Evolutionary conservation across 2,888 invertebrate genomes (phyloP).

Genomic region (Liopterus haemorrhoidalis): DNA sequence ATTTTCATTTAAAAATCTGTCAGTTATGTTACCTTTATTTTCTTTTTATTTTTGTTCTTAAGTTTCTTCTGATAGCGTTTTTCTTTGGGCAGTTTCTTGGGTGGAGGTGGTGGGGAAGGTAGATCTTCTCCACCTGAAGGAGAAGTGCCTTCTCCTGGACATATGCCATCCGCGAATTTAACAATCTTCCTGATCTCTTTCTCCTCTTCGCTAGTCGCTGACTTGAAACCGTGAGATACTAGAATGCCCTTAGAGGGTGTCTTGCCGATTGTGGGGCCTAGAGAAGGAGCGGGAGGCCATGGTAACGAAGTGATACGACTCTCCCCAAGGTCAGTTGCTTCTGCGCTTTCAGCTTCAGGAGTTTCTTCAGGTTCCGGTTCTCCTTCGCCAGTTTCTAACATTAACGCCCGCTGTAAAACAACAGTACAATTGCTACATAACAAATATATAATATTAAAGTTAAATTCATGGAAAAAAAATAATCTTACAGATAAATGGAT

Average conservation of each 20-base stretch:
- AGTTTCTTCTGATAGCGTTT: slow-evolving; percentile 49
- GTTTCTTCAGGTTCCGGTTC: slow-evolving; percentile 24
- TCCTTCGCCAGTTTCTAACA: slow-evolving; percentile 28
- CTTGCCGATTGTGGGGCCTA: slow-evolving; percentile 37
- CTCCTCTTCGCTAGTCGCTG: slow-evolving; percentile 19
- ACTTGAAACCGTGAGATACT: slow-evolving; percentile 50
- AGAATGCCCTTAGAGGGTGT: slow-evolving; percentile 54
- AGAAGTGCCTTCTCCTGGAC: slow-evolving; percentile 55
- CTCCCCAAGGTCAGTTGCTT: slow-evolving; percentile 25
- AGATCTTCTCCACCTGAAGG: slow-evolving; percentile 56
- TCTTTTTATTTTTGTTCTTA: slow-evolving; percentile 49
- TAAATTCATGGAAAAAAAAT: slow-evolving; percentile 8
- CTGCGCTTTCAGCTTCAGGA: slow-evolving; percentile 30
- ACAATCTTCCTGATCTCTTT: slow-evolving; percentile 46
- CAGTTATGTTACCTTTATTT: slow-evolving; percentile 50
- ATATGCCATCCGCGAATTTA: slow-evolving; percentile 57
- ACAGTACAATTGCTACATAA: background rate
- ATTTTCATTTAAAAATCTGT: too few relatives aligned
- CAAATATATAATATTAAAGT: slow-evolving; percentile 2
- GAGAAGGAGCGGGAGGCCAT: slow-evolving; percentile 40
- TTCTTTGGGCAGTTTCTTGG: slow-evolving; percentile 48
- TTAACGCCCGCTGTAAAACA: slow-evolving; percentile 28
- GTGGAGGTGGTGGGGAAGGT: slow-evolving; percentile 54
- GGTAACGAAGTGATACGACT: slow-evolving; percentile 29
- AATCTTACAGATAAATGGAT: background rate